Base-by-base conservation (phyloP, 2,888 invertebrate genomes). In the Willowsia nigromaculata region DNA sequence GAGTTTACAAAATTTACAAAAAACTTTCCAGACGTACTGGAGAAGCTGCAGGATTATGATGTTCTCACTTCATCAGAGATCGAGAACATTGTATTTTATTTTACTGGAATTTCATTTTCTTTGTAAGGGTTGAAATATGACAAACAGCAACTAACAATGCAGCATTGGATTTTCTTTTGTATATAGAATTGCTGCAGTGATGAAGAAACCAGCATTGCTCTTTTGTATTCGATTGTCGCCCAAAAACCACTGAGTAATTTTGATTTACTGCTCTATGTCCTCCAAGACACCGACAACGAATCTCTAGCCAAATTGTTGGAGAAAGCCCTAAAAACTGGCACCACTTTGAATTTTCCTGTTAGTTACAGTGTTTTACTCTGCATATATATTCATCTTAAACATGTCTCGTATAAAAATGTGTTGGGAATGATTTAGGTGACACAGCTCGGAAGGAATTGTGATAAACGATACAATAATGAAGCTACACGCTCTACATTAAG, bases 281-380 rank as follows among this genome's bases (percentile, higher is more conserved):
- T 91, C 2, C 37, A 85, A 71, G 90, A 90, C 76, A 90, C 91
- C 13, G 89, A 91, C 68, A 91, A 91, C 59, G 86, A 85, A 3
- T 27, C 40, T 62, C 76, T 91, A 11, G 90, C 90, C 13, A 68
- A 71, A 62, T 47, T 91, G 7, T 59, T 90, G 18, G 89, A 89
- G 74, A 37, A 86, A n/a, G 80, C 86, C 9, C 47, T 78, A 18
- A 59, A 56, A 37, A 4, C 59, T 62, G 88, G 88, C 11, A n/a
- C 15, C 6, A 7, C 50, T 53, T 13, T 47, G 30, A 30, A 47
- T 13, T 47, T 30, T 76, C 50, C 76, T n/a, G 76, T 76, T 18
- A 50, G 76, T 25, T 7, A 2, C 27, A 15, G 5, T 30, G 0
- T 11, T 53, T 30, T 30, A 50, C 76, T 53, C 25, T 74, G 22